Base-by-base conservation (phyloP, 2,888 invertebrate species). In the Xestoiulus laeticollis region DNA sequence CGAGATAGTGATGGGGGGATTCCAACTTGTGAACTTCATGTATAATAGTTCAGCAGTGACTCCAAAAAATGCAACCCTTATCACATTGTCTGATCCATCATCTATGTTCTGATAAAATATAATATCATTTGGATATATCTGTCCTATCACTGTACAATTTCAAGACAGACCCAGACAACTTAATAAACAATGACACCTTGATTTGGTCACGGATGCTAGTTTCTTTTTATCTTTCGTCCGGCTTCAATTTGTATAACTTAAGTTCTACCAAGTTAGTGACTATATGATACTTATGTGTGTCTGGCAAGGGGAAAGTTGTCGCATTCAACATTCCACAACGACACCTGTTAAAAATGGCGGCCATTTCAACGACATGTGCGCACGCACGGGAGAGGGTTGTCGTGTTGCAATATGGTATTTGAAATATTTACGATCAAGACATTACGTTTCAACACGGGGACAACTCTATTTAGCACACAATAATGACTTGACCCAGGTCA, bases 401-500 rank as follows among this genome's bases (percentile, higher is more conserved):
- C 78, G 26, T 26, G 78, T 26, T 12, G 68, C 26, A 32, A 26
- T 30, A 16, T 16, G n/a, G 85, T 22, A 85, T 85, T 38, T 85
- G 43, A 85, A 85, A 85, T 43, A 85, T 85, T 85, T 85, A 85
- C 44, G 85, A 43, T 22, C 43, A 38, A n/a, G 43, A 85, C 85
- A 22, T 43, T 38, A 10, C 43, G 43, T 84, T 84, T 84, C 33
- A 84, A 84, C 84, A 84, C 44, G 43, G 78, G 44, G 44, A 85
- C 85, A 85, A 43, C 43, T 85, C 85, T 85, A 85, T 85, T 85
- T 85, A 85, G 44, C 85, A 43, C 85, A 85, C 85, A 85, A 43
- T 85, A 85, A 85, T 85, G 85, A 85, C 85, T 85, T 85, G 85
- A 85, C 85, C 85, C 85, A 85, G 85, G 85, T 85, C 85, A 85